Base-by-base conservation (phyloP, 23 tunicate genomes). In the Phallusia fumigata region DNA sequence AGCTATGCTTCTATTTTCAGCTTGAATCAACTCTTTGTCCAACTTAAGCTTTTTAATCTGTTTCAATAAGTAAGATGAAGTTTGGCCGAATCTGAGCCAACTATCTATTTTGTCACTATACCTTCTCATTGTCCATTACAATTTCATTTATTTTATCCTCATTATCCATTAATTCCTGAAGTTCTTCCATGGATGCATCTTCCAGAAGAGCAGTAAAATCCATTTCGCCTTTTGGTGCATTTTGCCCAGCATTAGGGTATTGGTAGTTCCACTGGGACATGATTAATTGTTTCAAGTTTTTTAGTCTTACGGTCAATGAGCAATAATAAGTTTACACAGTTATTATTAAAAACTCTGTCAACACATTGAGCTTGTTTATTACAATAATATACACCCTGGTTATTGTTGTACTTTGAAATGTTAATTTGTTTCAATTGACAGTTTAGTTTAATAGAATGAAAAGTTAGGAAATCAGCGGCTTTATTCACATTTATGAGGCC, bases 1-100 rank as follows among this genome's bases (percentile, higher is more conserved):
- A 6, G 98, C 98, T 32, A 89, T 82, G 79, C 95, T 89, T 31
- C 98, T 76, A 82, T 94, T 94, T 83, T 85, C 90, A 26, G 95
- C 95, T 73, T 90, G 88, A 31, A 86, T 40, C 65, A 89, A 52
- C 58, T 89, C 94, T 33, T 76, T 94, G 82, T 94, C 98, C 73
- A 94, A 85, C 36, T 89, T 89, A 8, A 86, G 86, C 74, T 89
- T 82, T 44, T 88, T 88, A 16, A 93, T 53, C 89, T 89, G 82
- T n/a, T 45, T 79, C 53, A 24, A 2, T 3, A 24, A 53, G 10
- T 35, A 49, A 78, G 22, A 31, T 13, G 0, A 49, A n/a, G 13
- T 78, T 21, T 78, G n/a, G 22, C 18, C 0, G 36, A 34, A 30
- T 19, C 16, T 0, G 18, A 30, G 0, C 16, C 22, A 21, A 21